Evolutionary conservation across 2,113 vertebrate genomes (phyloP).

Genomic region (Entelurus aequoreus): DNA sequence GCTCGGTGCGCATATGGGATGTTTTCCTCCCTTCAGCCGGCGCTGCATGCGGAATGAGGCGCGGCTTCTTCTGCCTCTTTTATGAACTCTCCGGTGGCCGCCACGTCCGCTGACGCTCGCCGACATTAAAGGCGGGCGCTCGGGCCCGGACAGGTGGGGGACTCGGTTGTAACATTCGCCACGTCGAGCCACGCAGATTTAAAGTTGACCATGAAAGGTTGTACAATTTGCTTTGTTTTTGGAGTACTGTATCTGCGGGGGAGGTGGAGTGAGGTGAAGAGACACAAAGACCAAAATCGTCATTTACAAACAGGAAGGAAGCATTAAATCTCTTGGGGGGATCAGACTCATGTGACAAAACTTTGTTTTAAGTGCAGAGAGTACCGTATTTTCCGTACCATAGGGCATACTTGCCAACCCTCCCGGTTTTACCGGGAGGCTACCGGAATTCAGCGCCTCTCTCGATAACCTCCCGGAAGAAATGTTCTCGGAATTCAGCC

Average conservation of each 20-base stretch:
- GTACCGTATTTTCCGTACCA: no score
- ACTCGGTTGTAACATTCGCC: slow-evolving; percentile 50
- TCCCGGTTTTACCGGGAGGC: no score
- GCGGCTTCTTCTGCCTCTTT: slow-evolving; percentile 43
- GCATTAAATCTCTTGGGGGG: no score
- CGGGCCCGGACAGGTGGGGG: slow-evolving; percentile 44
- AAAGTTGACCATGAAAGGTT: not conserved
- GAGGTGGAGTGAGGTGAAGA: not conserved
- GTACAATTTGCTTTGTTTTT: not conserved
- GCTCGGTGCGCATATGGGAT: slow-evolving; percentile 45
- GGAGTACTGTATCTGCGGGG: not conserved
- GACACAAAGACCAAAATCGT: not conserved
- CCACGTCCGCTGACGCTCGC: slow-evolving; percentile 27
- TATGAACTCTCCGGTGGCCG: slow-evolving; percentile 47
- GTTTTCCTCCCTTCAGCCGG: slow-evolving; percentile 40
- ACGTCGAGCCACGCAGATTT: slow-evolving; percentile 23
- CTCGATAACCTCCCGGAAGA: no score
- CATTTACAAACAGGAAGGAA: no score
- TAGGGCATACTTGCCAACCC: no score
- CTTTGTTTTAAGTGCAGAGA: no score
- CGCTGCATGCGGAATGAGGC: slow-evolving; percentile 52
- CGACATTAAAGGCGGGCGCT: slow-evolving; percentile 34
- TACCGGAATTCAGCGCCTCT: no score
- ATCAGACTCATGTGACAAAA: no score
- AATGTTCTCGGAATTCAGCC: no score